A percentile compares a stretch with the other conserved stretches of the same genome.
Conservation (phyloP, 2,888 invertebrate genomes). For the Troides helena region DNA sequence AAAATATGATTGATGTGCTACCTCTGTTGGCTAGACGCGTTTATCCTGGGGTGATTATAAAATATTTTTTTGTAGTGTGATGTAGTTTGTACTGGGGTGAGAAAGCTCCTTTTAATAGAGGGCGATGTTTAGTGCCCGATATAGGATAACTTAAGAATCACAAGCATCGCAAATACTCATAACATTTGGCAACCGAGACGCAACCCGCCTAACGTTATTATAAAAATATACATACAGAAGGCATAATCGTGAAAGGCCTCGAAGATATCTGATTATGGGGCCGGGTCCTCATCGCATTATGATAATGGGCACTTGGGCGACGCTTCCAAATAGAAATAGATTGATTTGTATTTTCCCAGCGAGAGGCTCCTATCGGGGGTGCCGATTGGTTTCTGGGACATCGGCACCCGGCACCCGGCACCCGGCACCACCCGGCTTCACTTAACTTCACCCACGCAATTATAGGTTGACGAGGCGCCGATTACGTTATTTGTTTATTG, state of each 20-base stretch:
- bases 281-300: conserved; percentile 69
- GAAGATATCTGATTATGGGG: conserved; percentile 69
- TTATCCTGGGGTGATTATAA: no score
- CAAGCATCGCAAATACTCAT: conserved; percentile 45
- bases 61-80: no score
- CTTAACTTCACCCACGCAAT: neutral
- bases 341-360: conserved; percentile 64
- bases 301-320: conserved; percentile 66
- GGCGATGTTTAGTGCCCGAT: conserved; percentile 27
- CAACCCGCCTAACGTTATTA: conserved; percentile 52
- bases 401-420: neutral
- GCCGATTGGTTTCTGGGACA: conserved; percentile 56
- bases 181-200: conserved; percentile 52
- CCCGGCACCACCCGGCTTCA: no score
- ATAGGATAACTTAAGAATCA: conserved; percentile 35
- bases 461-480: neutral
- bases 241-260: conserved; percentile 58
- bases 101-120: neutral
- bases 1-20: no score
- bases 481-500: no score
- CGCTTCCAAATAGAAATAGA: conserved; percentile 69
- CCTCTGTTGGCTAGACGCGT: no score
- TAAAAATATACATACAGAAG: conserved; percentile 63
- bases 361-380: conserved; percentile 34
- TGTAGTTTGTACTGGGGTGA: no score